Percentiles rank a stretch among this genome's conserved stretches.
Evolutionary conservation across 2,113 vertebrate genomes (phyloP).

Genomic region (Ranitomeya variabilis): DNA sequence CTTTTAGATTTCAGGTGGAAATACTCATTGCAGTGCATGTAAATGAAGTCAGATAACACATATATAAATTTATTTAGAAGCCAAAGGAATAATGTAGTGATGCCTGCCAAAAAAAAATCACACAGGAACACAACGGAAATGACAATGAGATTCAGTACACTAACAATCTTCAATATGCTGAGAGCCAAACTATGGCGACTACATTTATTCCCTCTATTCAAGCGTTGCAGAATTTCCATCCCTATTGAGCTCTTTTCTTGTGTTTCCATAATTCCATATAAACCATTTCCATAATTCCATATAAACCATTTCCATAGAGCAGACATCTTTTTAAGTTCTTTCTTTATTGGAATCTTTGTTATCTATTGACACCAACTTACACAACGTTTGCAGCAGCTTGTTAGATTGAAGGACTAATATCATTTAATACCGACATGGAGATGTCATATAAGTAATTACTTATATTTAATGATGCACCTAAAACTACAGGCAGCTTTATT

Average conservation of each 20-base stretch:
- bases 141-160: conserved; percentile 1
- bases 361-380: neutral
- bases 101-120: neutral
- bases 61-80: neutral
- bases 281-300: neutral
- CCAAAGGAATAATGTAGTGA: neutral
- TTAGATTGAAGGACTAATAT: neutral
- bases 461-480: neutral
- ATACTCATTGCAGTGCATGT: neutral
- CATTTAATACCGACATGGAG: neutral
- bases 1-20: neutral
- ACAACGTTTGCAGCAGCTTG: neutral
- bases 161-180: neutral
- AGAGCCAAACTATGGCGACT: neutral
- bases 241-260: neutral
- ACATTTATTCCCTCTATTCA: neutral
- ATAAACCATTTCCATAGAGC: neutral
- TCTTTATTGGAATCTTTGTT: neutral
- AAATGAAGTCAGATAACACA: neutral
- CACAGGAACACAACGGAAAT: conserved; percentile 19
- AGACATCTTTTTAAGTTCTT: neutral
- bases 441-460: neutral
- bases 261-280: too few relatives aligned
- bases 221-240: neutral
- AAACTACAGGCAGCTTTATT: neutral